Conservation (phyloP, 2,797 vertebrate species). For the Chanos chanos region DNA sequence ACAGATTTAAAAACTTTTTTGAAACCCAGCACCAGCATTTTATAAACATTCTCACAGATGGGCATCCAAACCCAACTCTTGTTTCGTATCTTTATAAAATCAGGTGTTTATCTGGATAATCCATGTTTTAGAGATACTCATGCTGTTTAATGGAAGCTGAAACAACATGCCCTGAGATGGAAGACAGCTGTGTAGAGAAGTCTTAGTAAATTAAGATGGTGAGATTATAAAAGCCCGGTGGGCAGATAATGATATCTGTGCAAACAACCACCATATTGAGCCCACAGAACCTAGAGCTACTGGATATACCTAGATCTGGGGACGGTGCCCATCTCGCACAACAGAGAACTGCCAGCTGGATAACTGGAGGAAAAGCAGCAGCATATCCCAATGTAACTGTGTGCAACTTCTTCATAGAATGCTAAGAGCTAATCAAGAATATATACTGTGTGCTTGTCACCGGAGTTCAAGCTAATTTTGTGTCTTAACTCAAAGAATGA, state of each 20-base stretch:
- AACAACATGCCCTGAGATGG: background rate
- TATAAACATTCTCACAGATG: slow-evolving; percentile 6
- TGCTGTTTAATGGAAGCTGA: background rate
- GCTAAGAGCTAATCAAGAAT: too few relatives aligned
- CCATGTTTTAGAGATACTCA: background rate
- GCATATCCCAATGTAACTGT: too few relatives aligned
- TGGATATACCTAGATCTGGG: too few relatives aligned
- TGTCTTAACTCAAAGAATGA: background rate
- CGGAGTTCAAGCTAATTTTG: background rate
- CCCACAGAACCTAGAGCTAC: slow-evolving; percentile 4
- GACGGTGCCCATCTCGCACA: too few relatives aligned
- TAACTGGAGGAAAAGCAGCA: too few relatives aligned
- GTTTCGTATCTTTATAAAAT: background rate
- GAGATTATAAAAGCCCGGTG: slow-evolving; percentile 14
- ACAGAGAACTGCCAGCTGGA: too few relatives aligned
- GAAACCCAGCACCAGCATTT: background rate
- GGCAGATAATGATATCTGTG: slow-evolving; percentile 3
- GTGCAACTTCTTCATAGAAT: too few relatives aligned
- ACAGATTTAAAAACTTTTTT: too few relatives aligned
- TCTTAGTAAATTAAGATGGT: slow-evolving; percentile 16
- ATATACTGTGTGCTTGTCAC: too few relatives aligned
- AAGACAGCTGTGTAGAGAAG: slow-evolving; percentile 19
- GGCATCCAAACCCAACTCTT: background rate
- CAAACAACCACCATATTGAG: slow-evolving; percentile 16
- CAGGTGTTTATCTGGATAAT: slow-evolving; percentile 10